These are phyloP conservation scores for Craterocephalus amniculus DNA, from an alignment of 2,797 vertebrate species.

Conservation along the genomic window DNA sequence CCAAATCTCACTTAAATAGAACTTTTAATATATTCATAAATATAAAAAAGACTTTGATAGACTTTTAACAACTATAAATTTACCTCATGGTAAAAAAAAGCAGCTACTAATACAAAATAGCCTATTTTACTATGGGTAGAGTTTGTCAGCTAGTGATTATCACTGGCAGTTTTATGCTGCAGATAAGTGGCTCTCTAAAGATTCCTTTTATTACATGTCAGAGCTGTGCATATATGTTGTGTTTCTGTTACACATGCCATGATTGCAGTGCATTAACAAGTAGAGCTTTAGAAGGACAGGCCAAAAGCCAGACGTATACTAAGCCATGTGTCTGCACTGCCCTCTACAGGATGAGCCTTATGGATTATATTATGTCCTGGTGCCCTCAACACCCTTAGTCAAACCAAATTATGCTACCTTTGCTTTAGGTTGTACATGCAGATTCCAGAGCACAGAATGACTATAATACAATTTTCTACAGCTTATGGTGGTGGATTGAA, in stretches of 20 bases:
- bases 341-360: constrained; percentile 81
- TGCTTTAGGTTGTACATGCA: constrained; percentile 8
- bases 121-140: not conserved
- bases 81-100: constrained; percentile 1
- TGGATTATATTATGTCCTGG: constrained; percentile 44
- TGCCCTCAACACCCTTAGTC: constrained; percentile 20
- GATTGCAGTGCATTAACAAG: constrained; percentile 40
- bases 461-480: constrained; percentile 8
- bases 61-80: not conserved
- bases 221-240: constrained; percentile 38
- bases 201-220: constrained; percentile 53
- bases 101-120: constrained; percentile 2
- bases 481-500: not conserved
- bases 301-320: constrained; percentile 36
- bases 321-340: constrained; percentile 85
- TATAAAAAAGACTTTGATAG: not conserved
- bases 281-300: constrained; percentile 45
- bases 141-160: constrained; percentile 15
- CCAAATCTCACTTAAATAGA: constrained; percentile 5
- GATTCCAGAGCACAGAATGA: not conserved
- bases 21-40: too few relatives aligned
- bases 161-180: constrained; percentile 26
- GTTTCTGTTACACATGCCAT: constrained; percentile 44
- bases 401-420: constrained; percentile 4
- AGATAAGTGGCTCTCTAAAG: constrained; percentile 49